Evolutionary conservation across 1,140 invertebrate species (phyloP), one percentile per base, ranked within the genome.

Genomic region (Ladona fulva): DNA sequence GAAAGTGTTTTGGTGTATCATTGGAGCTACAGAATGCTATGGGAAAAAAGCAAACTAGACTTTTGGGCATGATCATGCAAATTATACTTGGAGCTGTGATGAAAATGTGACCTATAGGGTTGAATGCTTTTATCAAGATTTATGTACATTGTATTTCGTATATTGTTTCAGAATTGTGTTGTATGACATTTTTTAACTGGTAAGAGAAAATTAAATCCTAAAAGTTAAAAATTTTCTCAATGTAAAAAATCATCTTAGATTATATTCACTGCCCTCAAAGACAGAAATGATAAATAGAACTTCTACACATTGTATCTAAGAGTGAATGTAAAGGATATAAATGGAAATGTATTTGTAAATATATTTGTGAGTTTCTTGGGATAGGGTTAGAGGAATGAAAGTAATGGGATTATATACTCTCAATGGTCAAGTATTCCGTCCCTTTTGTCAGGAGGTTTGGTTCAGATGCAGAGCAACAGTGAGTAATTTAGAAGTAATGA

Each of bases 91-190:
- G 52, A 66, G 52, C 52, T 66, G 52, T 66, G 52, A 66, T 66
- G 52, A 66, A 66, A 66, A 66, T 66, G 52, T 66, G 52, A 66
- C 52, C 52, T 66, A 19, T 66, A 66, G 52, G 52, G 52, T 66
- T 66, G 52, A 66, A 66, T 66, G 52, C 52, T 66, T 66, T 66
- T 66, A 66, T 66, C 52, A 66, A 66, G 52, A 66, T 66, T 66
- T 66, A 66, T 66, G 52, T 66, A 22, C 14, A 16, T 66, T 66
- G 52, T 66, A 66, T 66, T 66, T 66, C 52, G n/a, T 66, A 66
- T 66, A 66, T 66, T 66, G 52, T 66, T 66, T 66, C 52, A 66
- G n/a, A 66, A 66, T 66, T 66, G n/a, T 66, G 52, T 66, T 66
- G 52, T 66, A 66, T 66, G 52, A 66, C 14, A 66, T 66, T 66